A percentile compares a stretch with the other conserved stretches of the same genome.
Conservation (phyloP, 2,888 invertebrate species). For the Pheosia tremula region DNA sequence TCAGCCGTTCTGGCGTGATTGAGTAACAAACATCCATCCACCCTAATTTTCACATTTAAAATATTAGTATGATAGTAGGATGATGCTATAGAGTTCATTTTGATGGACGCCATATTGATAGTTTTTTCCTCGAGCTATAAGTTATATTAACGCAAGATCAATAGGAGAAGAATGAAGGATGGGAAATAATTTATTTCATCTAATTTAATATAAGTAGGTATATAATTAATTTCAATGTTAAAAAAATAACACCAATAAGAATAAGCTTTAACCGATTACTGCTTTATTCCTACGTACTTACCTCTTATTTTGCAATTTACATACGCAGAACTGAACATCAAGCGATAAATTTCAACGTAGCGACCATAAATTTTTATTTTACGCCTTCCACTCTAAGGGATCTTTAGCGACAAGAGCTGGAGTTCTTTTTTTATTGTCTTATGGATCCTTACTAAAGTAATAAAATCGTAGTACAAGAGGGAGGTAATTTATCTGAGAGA, state of each 20-base stretch:
- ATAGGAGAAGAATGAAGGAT: too few species aligned
- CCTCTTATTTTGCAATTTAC: constrained; percentile 42
- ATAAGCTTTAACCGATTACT: constrained; percentile 43
- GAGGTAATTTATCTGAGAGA: too few species aligned
- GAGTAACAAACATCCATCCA: too few species aligned
- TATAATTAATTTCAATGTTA: too few species aligned
- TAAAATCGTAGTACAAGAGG: too few species aligned
- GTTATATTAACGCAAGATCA: too few species aligned
- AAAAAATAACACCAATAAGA: constrained; percentile 25
- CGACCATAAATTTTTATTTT: constrained; percentile 52
- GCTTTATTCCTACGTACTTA: constrained; percentile 33
- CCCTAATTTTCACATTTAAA: too few species aligned
- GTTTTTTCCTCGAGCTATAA: not conserved
- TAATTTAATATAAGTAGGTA: too few species aligned
- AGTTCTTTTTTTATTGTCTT: not conserved
- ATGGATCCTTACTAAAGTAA: too few species aligned
- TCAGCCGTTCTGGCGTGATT: too few species aligned
- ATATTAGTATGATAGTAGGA: too few species aligned
- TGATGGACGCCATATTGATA: not conserved
- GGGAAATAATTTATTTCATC: too few species aligned
- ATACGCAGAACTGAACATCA: constrained; percentile 32
- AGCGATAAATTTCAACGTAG: constrained; percentile 46
- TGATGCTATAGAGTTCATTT: not conserved
- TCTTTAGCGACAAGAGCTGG: constrained; percentile 35
- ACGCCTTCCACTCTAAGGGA: constrained; percentile 38